These are phyloP conservation scores for Cephalopterus ornatus DNA, from an alignment of 2,113 vertebrate species.

Conservation along the genomic window DNA sequence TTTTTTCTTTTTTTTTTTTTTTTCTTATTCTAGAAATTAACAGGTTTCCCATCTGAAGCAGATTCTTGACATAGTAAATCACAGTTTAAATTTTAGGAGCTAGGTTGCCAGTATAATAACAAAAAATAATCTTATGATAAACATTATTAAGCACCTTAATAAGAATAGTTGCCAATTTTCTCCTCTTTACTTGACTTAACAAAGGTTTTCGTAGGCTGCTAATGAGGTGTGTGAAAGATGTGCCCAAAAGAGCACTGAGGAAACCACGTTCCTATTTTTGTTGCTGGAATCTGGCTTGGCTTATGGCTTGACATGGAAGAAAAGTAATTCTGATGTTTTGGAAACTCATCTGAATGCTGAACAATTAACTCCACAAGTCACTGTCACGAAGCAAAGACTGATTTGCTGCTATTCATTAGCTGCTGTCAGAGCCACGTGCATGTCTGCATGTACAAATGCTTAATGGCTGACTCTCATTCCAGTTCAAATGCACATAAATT, in stretches of 20 bases:
- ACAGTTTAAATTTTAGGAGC: neutral
- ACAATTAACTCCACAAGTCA: neutral
- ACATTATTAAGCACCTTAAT: neutral
- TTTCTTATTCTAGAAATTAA: neutral
- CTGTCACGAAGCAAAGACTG: neutral
- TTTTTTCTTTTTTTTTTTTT: neutral
- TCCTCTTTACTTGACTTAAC: neutral
- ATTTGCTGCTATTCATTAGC: neutral
- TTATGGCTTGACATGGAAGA: neutral
- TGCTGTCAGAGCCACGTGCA: neutral
- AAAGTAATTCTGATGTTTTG: neutral
- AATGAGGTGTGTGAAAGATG: neutral
- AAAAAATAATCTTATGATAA: neutral
- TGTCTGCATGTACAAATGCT: neutral
- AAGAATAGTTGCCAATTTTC: neutral
- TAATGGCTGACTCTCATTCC: neutral
- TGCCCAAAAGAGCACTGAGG: neutral
- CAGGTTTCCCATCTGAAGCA: neutral
- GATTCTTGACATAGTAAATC: neutral
- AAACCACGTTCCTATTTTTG: neutral
- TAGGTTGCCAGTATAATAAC: neutral
- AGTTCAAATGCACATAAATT: neutral
- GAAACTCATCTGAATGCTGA: neutral
- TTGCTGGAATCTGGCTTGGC: neutral
- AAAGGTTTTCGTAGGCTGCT: neutral